Percentiles rank a stretch among this genome's conserved stretches.
These are phyloP conservation scores for Eristalis tenax DNA, from an alignment of 2,888 invertebrate species.

Conservation along the genomic window DNA sequence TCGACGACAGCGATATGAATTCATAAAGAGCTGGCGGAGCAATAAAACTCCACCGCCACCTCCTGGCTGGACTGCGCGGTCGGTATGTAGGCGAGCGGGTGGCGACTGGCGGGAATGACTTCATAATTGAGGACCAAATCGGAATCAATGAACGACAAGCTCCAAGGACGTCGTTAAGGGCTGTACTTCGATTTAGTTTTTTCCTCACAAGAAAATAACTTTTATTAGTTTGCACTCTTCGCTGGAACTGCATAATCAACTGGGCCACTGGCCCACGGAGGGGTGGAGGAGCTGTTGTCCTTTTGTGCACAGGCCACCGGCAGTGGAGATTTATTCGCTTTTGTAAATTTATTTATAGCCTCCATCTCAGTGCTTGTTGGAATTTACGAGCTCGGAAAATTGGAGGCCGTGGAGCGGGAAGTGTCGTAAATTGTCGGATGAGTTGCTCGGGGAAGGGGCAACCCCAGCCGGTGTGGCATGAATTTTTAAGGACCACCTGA, in stretches of 20 bases:
- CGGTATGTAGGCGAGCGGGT: neutral
- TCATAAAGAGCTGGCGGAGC: constrained; percentile 42
- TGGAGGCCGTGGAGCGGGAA: neutral
- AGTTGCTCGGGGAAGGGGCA: neutral
- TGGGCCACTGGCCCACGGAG: neutral
- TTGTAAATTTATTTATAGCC: neutral
- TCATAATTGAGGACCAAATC: neutral
- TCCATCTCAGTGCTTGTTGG: neutral
- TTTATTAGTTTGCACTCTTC: constrained; percentile 1
- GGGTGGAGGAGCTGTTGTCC: neutral
- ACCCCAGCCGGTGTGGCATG: neutral
- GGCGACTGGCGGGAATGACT: neutral
- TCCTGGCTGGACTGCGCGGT: neutral
- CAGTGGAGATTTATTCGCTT: neutral
- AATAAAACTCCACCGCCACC: neutral
- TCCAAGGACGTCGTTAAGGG: neutral
- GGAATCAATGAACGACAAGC: neutral
- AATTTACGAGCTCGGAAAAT: neutral
- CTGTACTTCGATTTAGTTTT: neutral
- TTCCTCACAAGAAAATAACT: neutral
- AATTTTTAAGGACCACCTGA: neutral
- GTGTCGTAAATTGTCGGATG: neutral
- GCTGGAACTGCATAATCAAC: neutral
- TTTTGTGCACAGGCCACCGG: neutral
- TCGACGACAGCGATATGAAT: constrained; percentile 21